Conservation (phyloP, 2,113 vertebrate genomes). For the Podiceps cristatus region DNA sequence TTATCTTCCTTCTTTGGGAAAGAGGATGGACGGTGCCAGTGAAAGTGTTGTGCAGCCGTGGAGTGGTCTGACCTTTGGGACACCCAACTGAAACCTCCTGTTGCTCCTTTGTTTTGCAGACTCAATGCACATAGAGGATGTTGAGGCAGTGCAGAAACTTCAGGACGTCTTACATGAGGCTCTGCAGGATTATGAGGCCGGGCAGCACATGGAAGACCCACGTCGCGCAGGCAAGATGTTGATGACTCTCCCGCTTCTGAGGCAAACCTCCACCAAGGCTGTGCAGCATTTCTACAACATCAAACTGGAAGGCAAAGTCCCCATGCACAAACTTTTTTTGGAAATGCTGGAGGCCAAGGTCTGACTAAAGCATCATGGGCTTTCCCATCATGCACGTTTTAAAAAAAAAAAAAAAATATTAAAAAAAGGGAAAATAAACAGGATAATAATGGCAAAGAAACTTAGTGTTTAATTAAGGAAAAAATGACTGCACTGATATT, state of each 20-base stretch:
- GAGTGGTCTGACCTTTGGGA: neutral
- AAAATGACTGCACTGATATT: conserved; percentile 84
- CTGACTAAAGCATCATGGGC: conserved; percentile 84
- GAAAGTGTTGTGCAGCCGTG: neutral
- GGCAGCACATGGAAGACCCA: conserved; percentile 95
- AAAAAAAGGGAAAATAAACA: conserved; percentile 75
- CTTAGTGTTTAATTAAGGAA: conserved; percentile 83
- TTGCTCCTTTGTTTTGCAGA: conserved; percentile 79
- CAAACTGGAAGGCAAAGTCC: conserved; percentile 99
- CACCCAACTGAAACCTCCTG: conserved; percentile 18
- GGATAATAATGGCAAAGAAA: conserved; percentile 79
- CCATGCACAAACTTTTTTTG: conserved; percentile 99
- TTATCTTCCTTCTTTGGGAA: neutral
- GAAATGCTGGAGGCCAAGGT: conserved; percentile 99
- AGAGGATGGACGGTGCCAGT: neutral
- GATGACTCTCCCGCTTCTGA: conserved; percentile 96
- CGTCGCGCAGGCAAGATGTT: conserved; percentile 96
- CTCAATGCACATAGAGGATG: conserved; percentile 99
- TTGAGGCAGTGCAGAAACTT: conserved; percentile 97
- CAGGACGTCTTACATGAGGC: conserved; percentile 98
- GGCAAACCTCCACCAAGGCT: conserved; percentile 98
- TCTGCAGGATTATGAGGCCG: conserved; percentile 96
- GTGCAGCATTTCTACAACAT: conserved; percentile 99
- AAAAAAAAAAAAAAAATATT: conserved; percentile 70
- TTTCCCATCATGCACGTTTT: conserved; percentile 75